Evolutionary conservation across 1,140 invertebrate genomes (phyloP).

Genomic region (Lasaia peninsularis): DNA sequence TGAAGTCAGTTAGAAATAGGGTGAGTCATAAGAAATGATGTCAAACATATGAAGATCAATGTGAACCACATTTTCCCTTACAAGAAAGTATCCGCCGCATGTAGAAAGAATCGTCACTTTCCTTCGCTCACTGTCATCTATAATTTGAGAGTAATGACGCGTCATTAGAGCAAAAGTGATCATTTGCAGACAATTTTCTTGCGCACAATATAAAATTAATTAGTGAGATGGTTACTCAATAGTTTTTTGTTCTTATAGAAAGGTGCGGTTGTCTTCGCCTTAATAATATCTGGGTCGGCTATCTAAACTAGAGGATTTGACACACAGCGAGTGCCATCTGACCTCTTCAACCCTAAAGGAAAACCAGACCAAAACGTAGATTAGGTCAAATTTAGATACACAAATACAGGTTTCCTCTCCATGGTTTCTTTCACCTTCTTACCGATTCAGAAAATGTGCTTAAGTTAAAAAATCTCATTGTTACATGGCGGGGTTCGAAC

Average conservation of each 20-base stretch:
- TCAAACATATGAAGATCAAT: background rate
- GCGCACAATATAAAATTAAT: constrained; percentile 30
- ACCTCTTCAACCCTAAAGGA: too few relatives aligned
- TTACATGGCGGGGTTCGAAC: too few relatives aligned
- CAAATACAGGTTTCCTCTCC: too few relatives aligned
- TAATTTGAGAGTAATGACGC: constrained; percentile 56
- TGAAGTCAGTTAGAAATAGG: too few relatives aligned
- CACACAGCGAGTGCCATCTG: too few relatives aligned
- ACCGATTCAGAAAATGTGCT: too few relatives aligned
- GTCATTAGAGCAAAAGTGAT: constrained; percentile 36
- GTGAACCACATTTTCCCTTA: constrained; percentile 30
- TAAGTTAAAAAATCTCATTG: too few relatives aligned
- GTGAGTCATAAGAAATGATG: background rate
- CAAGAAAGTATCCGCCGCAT: constrained; percentile 35
- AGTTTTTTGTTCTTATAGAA: background rate
- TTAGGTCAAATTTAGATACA: too few relatives aligned
- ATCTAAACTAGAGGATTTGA: too few relatives aligned
- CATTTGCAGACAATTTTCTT: constrained; percentile 27
- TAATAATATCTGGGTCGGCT: too few relatives aligned
- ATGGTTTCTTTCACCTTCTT: too few relatives aligned
- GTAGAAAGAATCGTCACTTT: constrained; percentile 40
- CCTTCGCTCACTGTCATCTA: constrained; percentile 37
- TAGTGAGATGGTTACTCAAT: constrained; percentile 14
- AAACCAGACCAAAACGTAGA: too few relatives aligned
- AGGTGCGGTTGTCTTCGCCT: background rate